A percentile compares a stretch with the other conserved stretches of the same genome.
These are phyloP conservation scores for Drosophila quinaria DNA, from an alignment of 2,888 invertebrate species.

Conservation along the genomic window DNA sequence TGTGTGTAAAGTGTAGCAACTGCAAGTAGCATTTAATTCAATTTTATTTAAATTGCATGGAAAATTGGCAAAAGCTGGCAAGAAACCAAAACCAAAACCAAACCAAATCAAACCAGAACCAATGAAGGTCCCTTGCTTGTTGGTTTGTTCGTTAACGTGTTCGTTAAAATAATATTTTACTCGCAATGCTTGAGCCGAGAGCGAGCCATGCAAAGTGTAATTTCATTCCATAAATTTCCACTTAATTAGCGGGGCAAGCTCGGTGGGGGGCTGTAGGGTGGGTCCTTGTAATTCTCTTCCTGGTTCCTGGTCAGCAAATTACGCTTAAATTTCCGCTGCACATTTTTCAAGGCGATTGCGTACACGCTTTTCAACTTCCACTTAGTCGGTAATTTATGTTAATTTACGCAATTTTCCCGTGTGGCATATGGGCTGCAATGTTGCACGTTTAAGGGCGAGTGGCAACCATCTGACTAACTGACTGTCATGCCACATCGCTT, in stretches of 20 bases:
- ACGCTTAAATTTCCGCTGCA: slow-evolving; percentile 76
- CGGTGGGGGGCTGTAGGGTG: neutral
- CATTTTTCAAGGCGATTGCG: slow-evolving; percentile 78
- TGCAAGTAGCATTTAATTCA: slow-evolving; percentile 66
- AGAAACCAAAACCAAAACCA: slow-evolving; percentile 2
- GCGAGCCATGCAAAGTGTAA: slow-evolving; percentile 53
- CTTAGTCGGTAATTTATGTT: slow-evolving; percentile 75
- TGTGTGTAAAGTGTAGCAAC: slow-evolving; percentile 25
- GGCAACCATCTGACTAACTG: neutral
- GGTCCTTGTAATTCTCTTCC: slow-evolving; percentile 30
- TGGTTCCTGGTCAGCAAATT: slow-evolving; percentile 69
- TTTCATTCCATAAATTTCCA: slow-evolving; percentile 78
- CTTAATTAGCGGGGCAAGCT: slow-evolving; percentile 67
- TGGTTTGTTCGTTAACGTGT: slow-evolving; percentile 12
- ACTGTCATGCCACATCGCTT: slow-evolving; percentile 10
- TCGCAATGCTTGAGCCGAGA: slow-evolving; percentile 49
- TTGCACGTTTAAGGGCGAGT: slow-evolving; percentile 7
- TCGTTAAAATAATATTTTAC: slow-evolving; percentile 70
- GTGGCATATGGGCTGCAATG: slow-evolving; percentile 31
- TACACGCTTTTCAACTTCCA: slow-evolving; percentile 72
- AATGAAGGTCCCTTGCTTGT: slow-evolving; percentile 5
- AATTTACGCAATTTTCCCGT: slow-evolving; percentile 74
- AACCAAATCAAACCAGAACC: neutral
- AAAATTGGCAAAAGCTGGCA: slow-evolving; percentile 59
- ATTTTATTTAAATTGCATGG: slow-evolving; percentile 75